Conservation (phyloP, 2,113 vertebrate species). For the Psettodes erumei region DNA sequence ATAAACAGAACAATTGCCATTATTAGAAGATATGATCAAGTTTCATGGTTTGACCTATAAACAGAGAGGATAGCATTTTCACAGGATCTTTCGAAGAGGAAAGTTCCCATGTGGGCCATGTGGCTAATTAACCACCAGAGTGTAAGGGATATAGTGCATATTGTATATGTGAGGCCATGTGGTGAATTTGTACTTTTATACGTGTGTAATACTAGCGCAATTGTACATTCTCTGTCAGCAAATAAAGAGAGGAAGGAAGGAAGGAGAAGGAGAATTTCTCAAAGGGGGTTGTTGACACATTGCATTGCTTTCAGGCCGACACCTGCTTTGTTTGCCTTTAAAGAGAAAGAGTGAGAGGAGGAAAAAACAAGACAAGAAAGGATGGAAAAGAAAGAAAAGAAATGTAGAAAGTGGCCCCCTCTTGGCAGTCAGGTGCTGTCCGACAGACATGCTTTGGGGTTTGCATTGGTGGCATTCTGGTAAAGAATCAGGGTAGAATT, state of each 20-base stretch:
- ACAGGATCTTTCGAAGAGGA: constrained; percentile 32
- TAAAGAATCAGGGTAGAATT: constrained; percentile 68
- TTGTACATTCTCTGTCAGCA: not conserved
- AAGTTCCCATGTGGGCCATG: constrained; percentile 31
- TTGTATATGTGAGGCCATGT: not conserved
- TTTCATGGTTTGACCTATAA: constrained; percentile 63
- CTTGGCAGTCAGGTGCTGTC: constrained; percentile 52
- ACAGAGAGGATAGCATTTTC: constrained; percentile 42
- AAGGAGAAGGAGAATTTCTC: not conserved
- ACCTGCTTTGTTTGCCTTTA: constrained; percentile 61
- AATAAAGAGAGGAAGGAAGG: constrained; percentile 3
- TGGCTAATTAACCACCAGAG: constrained; percentile 14
- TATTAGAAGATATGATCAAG: constrained; percentile 61
- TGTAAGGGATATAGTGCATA: not conserved
- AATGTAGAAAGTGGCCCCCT: constrained; percentile 58
- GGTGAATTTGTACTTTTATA: constrained; percentile 32
- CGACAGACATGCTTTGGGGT: constrained; percentile 68
- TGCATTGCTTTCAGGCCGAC: constrained; percentile 33
- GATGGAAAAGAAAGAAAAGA: constrained; percentile 56
- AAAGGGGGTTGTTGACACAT: constrained; percentile 10
- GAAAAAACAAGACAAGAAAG: constrained; percentile 42
- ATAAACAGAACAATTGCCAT: constrained; percentile 67
- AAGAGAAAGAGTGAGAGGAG: constrained; percentile 34
- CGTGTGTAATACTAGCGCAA: not conserved
- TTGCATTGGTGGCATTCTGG: constrained; percentile 73